phyloP scores from a whole-genome alignment of 2,113 vertebrate genomes.

The Hyla sarda region DNA sequence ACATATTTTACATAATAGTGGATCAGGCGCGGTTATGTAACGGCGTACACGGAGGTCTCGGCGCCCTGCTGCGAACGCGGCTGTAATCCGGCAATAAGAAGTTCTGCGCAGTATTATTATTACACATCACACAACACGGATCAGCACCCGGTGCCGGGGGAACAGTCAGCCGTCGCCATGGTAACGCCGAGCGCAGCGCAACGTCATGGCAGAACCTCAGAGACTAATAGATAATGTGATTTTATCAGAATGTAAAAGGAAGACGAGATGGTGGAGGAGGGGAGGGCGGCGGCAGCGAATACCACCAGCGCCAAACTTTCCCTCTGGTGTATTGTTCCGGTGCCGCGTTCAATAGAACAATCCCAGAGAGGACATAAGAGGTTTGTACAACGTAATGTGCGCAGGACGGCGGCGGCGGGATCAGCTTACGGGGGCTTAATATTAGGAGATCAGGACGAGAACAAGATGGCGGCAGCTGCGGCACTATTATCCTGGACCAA shows the following conservation, averaged over 20 bases:
- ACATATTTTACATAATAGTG: not conserved
- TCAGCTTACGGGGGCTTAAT: not conserved
- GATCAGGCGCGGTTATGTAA: not conserved
- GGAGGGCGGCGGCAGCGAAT: not conserved
- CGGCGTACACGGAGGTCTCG: not conserved
- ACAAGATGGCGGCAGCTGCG: not conserved
- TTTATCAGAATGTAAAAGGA: not conserved
- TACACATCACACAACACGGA: slow-evolving; percentile 1
- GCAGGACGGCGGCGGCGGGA: not conserved
- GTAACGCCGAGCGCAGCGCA: not conserved
- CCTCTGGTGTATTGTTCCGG: not conserved
- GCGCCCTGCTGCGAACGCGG: not conserved
- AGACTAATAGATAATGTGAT: not conserved
- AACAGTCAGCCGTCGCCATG: not conserved
- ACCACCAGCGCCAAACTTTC: not conserved
- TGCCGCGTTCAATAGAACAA: not conserved
- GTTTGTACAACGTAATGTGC: not conserved
- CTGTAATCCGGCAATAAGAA: not conserved
- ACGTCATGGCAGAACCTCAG: not conserved
- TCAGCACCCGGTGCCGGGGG: not conserved
- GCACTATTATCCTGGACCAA: too few species aligned
- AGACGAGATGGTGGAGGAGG: not conserved
- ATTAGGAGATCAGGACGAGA: not conserved
- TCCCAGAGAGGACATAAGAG: not conserved
- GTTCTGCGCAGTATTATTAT: not conserved